A percentile compares a stretch with the other conserved stretches of the same genome.
Conservation (phyloP, 92 coral and sea anemone genomes). For the Palythoa grandiflora region DNA sequence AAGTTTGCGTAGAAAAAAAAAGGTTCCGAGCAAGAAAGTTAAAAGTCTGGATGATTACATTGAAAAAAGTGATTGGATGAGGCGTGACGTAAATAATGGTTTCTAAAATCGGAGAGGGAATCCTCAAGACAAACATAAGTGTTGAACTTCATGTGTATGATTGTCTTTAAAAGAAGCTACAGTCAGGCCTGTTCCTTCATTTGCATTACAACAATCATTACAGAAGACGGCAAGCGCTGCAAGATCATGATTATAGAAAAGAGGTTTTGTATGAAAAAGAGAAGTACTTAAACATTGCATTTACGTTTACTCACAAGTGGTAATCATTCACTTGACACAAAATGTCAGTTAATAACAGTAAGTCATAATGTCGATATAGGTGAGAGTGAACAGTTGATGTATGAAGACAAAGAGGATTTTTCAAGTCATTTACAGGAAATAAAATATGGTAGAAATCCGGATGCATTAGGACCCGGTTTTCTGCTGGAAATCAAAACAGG, state of each 20-base stretch:
- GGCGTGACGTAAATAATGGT: conserved; percentile 61
- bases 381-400: conserved; percentile 42
- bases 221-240: conserved; percentile 52
- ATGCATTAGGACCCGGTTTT: neutral
- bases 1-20: conserved; percentile 48
- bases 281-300: conserved; percentile 51
- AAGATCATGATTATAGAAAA: conserved; percentile 65
- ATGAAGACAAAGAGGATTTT: conserved; percentile 47
- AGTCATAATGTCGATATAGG: conserved; percentile 17
- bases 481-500: conserved; percentile 49
- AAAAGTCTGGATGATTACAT: conserved; percentile 20
- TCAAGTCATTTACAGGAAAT: neutral
- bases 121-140: conserved; percentile 47
- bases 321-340: conserved; percentile 28
- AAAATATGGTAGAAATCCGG: neutral
- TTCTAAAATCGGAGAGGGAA: conserved; percentile 49
- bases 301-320: conserved; percentile 38
- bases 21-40: conserved; percentile 29
- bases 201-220: conserved; percentile 51
- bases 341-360: conserved; percentile 20
- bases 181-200: conserved; percentile 53
- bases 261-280: conserved; percentile 42
- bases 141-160: conserved; percentile 54
- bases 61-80: conserved; percentile 61
- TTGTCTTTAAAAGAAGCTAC: conserved; percentile 25